Evolutionary conservation across 1,140 invertebrate species (phyloP).

Genomic region (Popillia japonica): DNA sequence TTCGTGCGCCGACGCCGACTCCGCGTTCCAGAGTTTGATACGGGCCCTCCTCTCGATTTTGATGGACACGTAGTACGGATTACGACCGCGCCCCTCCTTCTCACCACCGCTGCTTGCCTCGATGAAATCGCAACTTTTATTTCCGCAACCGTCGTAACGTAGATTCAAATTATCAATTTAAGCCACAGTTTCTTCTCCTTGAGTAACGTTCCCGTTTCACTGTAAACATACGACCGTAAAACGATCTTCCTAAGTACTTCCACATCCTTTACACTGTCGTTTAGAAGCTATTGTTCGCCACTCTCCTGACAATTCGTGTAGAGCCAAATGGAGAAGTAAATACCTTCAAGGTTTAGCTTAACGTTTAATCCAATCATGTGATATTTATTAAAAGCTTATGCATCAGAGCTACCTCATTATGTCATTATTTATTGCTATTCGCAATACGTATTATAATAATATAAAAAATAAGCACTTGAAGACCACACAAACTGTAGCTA

Average conservation of each 20-base stretch:
- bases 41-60: constrained; percentile 59
- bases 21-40: constrained; percentile 39
- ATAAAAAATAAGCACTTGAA: too few relatives aligned
- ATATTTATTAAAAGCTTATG: background rate
- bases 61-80: constrained; percentile 55
- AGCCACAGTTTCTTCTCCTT: constrained; percentile 22
- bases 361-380: background rate
- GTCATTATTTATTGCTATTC: too few relatives aligned
- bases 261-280: constrained; percentile 23
- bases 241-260: constrained; percentile 6
- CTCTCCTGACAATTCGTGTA: constrained; percentile 14
- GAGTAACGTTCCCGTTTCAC: constrained; percentile 19
- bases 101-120: constrained; percentile 43
- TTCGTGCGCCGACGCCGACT: constrained; percentile 52
- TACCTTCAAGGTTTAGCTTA: background rate
- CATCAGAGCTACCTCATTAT: too few relatives aligned
- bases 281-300: constrained; percentile 23
- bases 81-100: constrained; percentile 59
- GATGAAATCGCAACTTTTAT: constrained; percentile 57
- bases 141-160: constrained; percentile 37
- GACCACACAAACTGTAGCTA: too few relatives aligned
- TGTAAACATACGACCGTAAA: constrained; percentile 29
- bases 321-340: background rate
- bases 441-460: too few relatives aligned
- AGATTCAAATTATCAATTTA: constrained; percentile 41